Conservation (phyloP, 1,140 invertebrate species). For the Nebria ingens region DNA sequence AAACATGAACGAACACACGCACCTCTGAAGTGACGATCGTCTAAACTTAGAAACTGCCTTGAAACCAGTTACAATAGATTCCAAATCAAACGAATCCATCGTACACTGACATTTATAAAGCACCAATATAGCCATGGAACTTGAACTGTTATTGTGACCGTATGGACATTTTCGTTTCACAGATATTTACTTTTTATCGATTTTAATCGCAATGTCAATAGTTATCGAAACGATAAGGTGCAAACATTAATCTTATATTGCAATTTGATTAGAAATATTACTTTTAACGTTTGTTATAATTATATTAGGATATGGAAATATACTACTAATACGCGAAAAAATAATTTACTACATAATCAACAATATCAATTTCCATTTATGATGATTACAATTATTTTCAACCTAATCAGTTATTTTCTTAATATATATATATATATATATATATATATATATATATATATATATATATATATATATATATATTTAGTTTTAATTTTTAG, state of each 20-base stretch:
- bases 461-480: too few species aligned
- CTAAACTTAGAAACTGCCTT: neutral
- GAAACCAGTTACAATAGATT: neutral
- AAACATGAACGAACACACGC: neutral
- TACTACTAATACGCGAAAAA: too few species aligned
- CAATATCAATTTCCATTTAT: too few species aligned
- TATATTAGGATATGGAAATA: too few species aligned
- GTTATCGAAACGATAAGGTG: neutral
- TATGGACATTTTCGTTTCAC: neutral
- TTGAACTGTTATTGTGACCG: neutral
- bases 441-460: too few species aligned
- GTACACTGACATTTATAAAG: neutral
- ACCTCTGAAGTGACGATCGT: neutral
- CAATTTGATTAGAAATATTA: neutral
- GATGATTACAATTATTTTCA: too few species aligned
- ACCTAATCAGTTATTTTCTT: too few species aligned
- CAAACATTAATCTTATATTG: neutral
- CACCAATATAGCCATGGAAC: neutral
- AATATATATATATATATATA: too few species aligned
- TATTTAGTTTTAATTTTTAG: too few species aligned
- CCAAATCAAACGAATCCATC: neutral
- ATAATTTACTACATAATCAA: too few species aligned
- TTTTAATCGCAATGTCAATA: neutral
- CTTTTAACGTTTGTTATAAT: too few species aligned
- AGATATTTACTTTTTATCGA: neutral